A percentile compares a stretch with the other conserved stretches of the same genome.
These are phyloP conservation scores for Rhinoraja longicauda DNA, from an alignment of 2,797 vertebrate species.

Conservation along the genomic window DNA sequence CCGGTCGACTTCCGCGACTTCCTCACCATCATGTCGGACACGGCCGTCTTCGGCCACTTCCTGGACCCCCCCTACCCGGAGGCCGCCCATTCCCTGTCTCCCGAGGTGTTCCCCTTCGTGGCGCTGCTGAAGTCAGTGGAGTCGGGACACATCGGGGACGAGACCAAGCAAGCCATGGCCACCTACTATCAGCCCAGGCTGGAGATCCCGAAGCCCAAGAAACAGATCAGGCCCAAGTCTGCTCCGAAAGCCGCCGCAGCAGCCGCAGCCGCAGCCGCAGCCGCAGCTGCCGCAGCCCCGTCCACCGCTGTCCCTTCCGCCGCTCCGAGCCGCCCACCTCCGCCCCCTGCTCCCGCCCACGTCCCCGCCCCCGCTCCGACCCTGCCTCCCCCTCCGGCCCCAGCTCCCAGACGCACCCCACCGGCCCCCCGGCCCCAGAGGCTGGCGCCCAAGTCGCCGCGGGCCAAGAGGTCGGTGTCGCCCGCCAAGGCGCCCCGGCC, in stretches of 20 bases:
- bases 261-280: background rate
- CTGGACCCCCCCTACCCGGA: background rate
- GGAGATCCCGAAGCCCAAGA: background rate
- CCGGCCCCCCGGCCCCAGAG: background rate
- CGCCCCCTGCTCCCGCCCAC: no score
- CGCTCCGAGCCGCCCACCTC: no score
- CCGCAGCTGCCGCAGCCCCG: background rate
- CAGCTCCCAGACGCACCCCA: background rate
- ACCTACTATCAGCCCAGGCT: background rate
- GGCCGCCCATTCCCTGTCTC: background rate
- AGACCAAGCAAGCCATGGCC: background rate
- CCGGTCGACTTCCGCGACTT: background rate
- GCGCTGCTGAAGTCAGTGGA: background rate
- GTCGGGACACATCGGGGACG: background rate
- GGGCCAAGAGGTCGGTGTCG: background rate
- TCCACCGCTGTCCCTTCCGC: no score
- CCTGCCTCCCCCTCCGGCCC: background rate
- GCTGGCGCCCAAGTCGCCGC: background rate
- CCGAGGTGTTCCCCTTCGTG: background rate
- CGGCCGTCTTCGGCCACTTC: background rate
- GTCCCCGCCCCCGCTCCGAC: no score
- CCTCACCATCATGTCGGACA: conserved; percentile 15
- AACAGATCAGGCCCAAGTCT: rapidly evolving
- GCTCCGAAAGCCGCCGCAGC: no score
- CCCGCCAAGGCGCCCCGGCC: background rate